These are phyloP conservation scores for Arenaria interpres DNA, from an alignment of 2,113 vertebrate genomes.

Conservation along the genomic window DNA sequence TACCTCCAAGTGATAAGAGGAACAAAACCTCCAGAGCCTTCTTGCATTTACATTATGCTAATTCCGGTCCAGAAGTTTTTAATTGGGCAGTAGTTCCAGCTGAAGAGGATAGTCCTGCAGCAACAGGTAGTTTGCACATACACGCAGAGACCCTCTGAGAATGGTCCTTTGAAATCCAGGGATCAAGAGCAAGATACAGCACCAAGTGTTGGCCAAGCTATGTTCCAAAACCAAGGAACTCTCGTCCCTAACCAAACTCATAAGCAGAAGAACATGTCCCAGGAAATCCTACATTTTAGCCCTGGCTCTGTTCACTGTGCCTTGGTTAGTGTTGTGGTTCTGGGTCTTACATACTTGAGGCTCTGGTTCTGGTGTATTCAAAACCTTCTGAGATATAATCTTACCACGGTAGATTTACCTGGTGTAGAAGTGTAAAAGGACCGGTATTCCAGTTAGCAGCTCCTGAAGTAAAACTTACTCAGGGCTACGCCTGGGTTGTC, in stretches of 20 bases:
- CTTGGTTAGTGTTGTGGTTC: background rate
- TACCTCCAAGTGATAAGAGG: background rate
- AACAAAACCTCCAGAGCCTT: background rate
- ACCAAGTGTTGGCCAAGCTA: background rate
- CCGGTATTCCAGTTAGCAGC: background rate
- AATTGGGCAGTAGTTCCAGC: background rate
- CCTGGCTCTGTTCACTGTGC: background rate
- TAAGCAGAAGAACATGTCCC: background rate
- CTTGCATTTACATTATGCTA: background rate
- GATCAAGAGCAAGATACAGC: background rate
- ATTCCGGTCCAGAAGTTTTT: background rate
- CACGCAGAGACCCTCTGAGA: background rate
- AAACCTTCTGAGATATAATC: background rate
- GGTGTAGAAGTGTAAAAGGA: background rate
- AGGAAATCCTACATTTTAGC: background rate
- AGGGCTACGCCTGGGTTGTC: rapidly evolving
- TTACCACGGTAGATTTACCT: background rate
- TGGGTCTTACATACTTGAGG: background rate
- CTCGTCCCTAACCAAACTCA: background rate
- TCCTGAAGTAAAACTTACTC: background rate
- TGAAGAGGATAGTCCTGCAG: background rate
- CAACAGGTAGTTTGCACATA: background rate
- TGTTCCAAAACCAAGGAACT: background rate
- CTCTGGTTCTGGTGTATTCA: background rate
- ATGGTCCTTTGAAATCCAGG: background rate